These are phyloP conservation scores for Brachymystax lenok DNA, from an alignment of 2,797 vertebrate species.

Conservation along the genomic window DNA sequence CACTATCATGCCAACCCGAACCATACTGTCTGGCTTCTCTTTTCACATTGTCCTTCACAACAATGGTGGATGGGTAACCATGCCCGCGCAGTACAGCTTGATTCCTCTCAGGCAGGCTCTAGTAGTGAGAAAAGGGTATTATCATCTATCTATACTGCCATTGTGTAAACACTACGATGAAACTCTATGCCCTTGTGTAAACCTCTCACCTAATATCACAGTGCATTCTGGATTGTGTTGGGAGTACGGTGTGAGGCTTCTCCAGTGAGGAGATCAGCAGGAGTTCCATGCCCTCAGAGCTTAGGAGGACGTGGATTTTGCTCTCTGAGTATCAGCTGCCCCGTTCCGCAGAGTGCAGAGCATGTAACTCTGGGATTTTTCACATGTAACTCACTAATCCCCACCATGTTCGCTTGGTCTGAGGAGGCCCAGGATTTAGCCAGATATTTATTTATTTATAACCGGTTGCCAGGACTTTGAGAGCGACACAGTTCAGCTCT, in stretches of 20 bases:
- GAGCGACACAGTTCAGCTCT: background rate
- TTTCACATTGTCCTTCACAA: background rate
- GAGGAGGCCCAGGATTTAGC: background rate
- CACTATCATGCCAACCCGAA: no score
- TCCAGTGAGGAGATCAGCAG: background rate
- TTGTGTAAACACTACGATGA: background rate
- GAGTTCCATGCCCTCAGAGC: background rate
- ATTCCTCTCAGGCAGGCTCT: background rate
- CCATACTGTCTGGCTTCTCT: no score
- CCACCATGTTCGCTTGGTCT: constrained; percentile 9
- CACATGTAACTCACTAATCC: background rate
- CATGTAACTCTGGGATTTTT: constrained; percentile 3
- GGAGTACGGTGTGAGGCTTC: background rate
- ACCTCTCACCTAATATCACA: constrained; percentile 3
- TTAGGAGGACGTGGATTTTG: background rate
- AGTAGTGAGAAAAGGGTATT: background rate
- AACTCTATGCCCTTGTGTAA: background rate
- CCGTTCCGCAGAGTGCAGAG: background rate
- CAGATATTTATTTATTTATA: constrained; percentile 13
- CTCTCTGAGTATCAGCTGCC: constrained; percentile 3
- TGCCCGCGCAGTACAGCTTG: background rate
- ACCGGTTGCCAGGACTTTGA: background rate
- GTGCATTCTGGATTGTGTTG: background rate
- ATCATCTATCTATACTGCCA: background rate
- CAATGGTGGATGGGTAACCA: background rate